A percentile compares a stretch with the other conserved stretches of the same genome.
Evolutionary conservation across 2,888 invertebrate genomes (phyloP).

Genomic region (Dendrolimus pini): DNA sequence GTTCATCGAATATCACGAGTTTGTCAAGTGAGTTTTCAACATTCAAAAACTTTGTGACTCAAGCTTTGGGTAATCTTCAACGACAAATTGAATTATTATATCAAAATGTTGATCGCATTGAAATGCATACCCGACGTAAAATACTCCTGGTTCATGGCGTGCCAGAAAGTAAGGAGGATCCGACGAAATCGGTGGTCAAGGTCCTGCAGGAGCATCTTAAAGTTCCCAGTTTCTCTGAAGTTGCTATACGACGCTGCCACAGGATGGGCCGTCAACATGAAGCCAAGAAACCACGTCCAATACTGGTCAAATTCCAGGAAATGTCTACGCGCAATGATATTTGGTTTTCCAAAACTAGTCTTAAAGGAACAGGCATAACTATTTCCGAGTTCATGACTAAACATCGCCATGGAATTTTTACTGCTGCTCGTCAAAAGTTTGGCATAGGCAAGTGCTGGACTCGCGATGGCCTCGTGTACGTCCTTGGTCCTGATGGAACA

Average conservation of each 20-base stretch:
- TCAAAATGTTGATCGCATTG: background rate
- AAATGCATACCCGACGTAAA: background rate
- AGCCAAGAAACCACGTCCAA: background rate
- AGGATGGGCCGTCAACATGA: background rate
- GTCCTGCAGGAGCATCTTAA: too few species aligned
- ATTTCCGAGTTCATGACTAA: conserved; percentile 10
- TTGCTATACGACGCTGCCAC: background rate
- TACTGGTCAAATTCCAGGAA: background rate
- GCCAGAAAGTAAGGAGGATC: too few species aligned
- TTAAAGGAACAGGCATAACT: conserved; percentile 9
- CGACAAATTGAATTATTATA: background rate
- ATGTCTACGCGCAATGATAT: background rate
- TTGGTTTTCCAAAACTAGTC: background rate
- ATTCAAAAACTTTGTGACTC: background rate
- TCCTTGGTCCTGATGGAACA: background rate
- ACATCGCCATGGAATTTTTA: conserved; percentile 5
- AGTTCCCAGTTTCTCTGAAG: too few species aligned
- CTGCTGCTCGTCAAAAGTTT: conserved; percentile 7
- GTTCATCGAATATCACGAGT: background rate
- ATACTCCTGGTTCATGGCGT: background rate
- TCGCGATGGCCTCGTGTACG: conserved; percentile 1
- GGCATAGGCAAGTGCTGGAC: conserved; percentile 10
- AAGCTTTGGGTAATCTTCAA: background rate
- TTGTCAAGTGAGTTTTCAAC: background rate
- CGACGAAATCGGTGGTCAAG: too few species aligned